Percentiles rank a stretch among this genome's conserved stretches.
Conservation (phyloP, 2,113 vertebrate genomes). For the Felis chaus region DNA sequence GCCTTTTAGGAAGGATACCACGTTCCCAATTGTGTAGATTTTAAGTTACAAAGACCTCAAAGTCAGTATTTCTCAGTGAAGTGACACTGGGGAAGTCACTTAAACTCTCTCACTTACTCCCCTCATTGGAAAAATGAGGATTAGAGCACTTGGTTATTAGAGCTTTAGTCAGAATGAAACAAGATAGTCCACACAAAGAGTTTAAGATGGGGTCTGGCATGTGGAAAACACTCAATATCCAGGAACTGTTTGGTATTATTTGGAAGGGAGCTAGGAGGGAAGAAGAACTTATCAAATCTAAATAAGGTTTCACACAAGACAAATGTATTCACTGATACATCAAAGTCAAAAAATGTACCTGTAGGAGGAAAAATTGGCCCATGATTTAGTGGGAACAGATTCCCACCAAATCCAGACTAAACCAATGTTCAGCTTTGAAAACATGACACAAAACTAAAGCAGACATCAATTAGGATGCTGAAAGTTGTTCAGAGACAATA, state of each 20-base stretch:
- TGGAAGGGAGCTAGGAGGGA: not conserved
- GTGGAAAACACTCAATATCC: not conserved
- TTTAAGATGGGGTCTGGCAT: not conserved
- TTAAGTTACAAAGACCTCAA: conserved; percentile 15
- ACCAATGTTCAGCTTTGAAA: conserved; percentile 49
- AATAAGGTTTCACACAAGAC: not conserved
- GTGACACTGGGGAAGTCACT: not conserved
- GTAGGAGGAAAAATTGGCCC: conserved; percentile 60
- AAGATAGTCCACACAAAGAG: not conserved
- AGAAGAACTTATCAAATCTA: not conserved
- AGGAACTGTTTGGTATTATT: not conserved
- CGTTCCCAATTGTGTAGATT: not conserved
- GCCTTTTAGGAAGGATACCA: not conserved
- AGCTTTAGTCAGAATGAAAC: not conserved
- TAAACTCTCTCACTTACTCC: not conserved
- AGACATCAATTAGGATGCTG: conserved; percentile 33
- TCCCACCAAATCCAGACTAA: not conserved
- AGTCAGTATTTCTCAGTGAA: not conserved
- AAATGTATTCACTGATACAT: not conserved
- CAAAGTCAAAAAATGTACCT: conserved; percentile 47
- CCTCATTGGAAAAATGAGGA: conserved; percentile 32
- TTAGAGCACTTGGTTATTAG: not conserved
- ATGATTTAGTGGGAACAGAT: not conserved
- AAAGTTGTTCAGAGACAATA: conserved; percentile 38
- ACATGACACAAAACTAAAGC: conserved; percentile 13